Conservation (phyloP, 2,113 vertebrate genomes). For the Sander vitreus region DNA sequence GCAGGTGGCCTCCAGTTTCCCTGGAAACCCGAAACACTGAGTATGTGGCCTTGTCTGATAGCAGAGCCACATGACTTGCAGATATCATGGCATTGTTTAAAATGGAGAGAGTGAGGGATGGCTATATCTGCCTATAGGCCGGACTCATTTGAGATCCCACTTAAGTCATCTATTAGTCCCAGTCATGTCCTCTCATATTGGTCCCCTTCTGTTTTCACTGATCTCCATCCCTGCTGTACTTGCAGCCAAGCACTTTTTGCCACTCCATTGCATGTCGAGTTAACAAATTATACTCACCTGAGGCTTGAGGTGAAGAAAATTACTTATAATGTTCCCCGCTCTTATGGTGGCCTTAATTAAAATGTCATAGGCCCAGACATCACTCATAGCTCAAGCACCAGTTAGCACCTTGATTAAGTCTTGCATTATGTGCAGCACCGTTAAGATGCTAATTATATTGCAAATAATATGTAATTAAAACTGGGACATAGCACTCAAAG, state of each 20-base stretch:
- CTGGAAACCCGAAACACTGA: constrained; percentile 71
- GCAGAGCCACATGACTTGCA: constrained; percentile 36
- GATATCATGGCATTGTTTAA: constrained; percentile 47
- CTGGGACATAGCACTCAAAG: constrained; percentile 16
- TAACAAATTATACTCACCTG: constrained; percentile 70
- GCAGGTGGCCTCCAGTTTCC: constrained; percentile 74
- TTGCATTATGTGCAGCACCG: constrained; percentile 31
- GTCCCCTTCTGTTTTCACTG: constrained; percentile 15
- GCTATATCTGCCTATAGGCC: constrained; percentile 17
- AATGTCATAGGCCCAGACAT: constrained; percentile 63
- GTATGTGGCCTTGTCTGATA: constrained; percentile 37
- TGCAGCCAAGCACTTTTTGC: constrained; percentile 36
- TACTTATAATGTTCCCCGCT: constrained; percentile 58
- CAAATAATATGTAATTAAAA: constrained; percentile 53
- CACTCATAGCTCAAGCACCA: constrained; percentile 55
- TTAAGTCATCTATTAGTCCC: constrained; percentile 42
- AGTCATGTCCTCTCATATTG: constrained; percentile 20
- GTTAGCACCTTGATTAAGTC: constrained; percentile 56
- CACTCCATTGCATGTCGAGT: constrained; percentile 44
- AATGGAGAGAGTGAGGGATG: not conserved
- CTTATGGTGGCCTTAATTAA: constrained; percentile 74
- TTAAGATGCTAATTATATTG: constrained; percentile 46
- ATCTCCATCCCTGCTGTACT: constrained; percentile 32
- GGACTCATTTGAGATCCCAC: constrained; percentile 21
- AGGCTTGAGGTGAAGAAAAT: constrained; percentile 67